phyloP scores from a whole-genome alignment of 2,888 invertebrate species.

The Nomada goodeniana region DNA sequence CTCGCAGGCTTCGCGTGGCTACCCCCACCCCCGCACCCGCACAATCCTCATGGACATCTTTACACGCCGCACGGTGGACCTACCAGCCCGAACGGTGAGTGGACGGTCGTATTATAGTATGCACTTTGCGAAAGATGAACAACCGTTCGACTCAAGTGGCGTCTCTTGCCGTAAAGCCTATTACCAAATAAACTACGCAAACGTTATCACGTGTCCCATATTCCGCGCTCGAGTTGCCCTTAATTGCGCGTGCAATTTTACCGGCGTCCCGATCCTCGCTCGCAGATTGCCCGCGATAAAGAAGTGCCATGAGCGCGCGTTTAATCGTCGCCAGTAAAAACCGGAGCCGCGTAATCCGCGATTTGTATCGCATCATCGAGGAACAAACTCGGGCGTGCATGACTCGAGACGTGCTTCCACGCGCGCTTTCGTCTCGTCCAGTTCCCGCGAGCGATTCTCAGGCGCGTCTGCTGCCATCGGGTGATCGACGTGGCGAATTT shows the following conservation, averaged over 20 bases:
- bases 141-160: not conserved
- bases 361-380: slow-evolving; percentile 8
- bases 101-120: not conserved
- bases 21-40: slow-evolving; percentile 87
- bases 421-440: not conserved
- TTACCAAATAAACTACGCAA: slow-evolving; percentile 19
- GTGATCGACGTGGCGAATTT: too few relatives aligned
- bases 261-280: slow-evolving; percentile 31
- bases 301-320: slow-evolving; percentile 8
- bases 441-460: not conserved
- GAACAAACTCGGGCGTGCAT: not conserved
- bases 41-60: slow-evolving; percentile 85
- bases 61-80: slow-evolving; percentile 82
- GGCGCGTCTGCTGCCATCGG: not conserved
- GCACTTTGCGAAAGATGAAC: not conserved
- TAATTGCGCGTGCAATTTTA: slow-evolving; percentile 37
- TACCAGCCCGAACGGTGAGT: slow-evolving; percentile 83
- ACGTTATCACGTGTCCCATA: slow-evolving; percentile 8
- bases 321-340: slow-evolving; percentile 11
- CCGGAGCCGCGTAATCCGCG: slow-evolving; percentile 10
- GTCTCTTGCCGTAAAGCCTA: not conserved
- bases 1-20: slow-evolving; percentile 89
- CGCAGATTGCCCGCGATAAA: slow-evolving; percentile 22
- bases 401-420: not conserved
- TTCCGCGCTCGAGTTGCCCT: slow-evolving; percentile 6